Evolutionary conservation across 2,113 vertebrate species (phyloP).

Genomic region (Lepus timidus): DNA sequence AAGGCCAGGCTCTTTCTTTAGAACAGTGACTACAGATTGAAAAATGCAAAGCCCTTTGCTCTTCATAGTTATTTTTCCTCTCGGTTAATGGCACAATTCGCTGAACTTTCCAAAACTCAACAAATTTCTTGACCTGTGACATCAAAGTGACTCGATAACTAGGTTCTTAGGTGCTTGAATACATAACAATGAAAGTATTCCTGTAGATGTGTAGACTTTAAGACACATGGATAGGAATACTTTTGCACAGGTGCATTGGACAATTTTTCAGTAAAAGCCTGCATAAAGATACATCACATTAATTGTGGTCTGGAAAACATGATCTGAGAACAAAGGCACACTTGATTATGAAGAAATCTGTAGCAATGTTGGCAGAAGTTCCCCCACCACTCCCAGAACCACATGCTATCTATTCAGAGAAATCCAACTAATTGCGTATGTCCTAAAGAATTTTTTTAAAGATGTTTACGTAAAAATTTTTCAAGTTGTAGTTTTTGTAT

Average conservation of each 20-base stretch:
- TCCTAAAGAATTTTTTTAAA: background rate
- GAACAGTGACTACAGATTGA: constrained; percentile 73
- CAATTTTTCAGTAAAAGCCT: constrained; percentile 52
- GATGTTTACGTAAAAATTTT: background rate
- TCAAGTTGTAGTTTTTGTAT: constrained; percentile 10
- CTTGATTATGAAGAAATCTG: constrained; percentile 11
- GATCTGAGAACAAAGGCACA: constrained; percentile 54
- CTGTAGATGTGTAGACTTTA: background rate
- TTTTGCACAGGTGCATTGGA: background rate
- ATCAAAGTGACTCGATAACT: constrained; percentile 31
- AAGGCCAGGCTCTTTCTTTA: constrained; percentile 72
- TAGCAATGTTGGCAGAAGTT: constrained; percentile 27
- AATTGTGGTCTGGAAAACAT: background rate
- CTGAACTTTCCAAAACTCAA: constrained; percentile 63
- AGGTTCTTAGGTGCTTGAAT: constrained; percentile 29
- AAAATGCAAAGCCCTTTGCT: constrained; percentile 77
- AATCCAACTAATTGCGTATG: constrained; percentile 10
- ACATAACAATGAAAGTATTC: constrained; percentile 27
- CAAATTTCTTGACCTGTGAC: constrained; percentile 61
- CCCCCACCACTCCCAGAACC: background rate
- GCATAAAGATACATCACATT: background rate
- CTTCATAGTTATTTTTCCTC: constrained; percentile 61
- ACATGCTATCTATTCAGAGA: background rate
- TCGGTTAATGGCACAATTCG: constrained; percentile 65
- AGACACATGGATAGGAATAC: background rate